phyloP scores from a whole-genome alignment of 2,797 vertebrate genomes.

The Oreochromis grahami region DNA sequence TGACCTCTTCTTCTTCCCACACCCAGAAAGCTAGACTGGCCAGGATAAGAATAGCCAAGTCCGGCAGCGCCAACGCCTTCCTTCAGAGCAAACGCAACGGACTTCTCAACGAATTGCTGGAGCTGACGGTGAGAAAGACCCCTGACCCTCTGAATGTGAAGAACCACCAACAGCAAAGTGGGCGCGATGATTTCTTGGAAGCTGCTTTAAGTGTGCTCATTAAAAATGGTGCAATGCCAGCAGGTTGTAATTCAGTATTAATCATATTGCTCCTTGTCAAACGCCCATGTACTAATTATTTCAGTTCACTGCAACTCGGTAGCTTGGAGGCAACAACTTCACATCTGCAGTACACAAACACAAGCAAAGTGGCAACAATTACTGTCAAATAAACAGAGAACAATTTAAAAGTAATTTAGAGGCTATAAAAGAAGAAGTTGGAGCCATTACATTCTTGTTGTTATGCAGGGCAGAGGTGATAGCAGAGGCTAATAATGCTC shows the following conservation, averaged over 20 bases:
- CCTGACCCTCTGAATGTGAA: neutral
- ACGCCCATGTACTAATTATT: slow-evolving; percentile 30
- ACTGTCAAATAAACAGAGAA: slow-evolving; percentile 38
- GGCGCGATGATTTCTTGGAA: slow-evolving; percentile 2
- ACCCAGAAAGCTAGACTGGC: slow-evolving; percentile 90
- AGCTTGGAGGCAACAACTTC: neutral
- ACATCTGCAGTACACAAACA: neutral
- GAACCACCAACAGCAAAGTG: neutral
- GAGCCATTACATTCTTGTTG: slow-evolving; percentile 21
- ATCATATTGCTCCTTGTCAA: slow-evolving; percentile 27
- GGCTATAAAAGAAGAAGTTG: slow-evolving; percentile 35
- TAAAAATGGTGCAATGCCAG: slow-evolving; percentile 5
- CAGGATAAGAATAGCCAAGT: slow-evolving; percentile 92
- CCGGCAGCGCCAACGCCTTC: slow-evolving; percentile 87
- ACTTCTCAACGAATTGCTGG: slow-evolving; percentile 87
- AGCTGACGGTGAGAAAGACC: slow-evolving; percentile 85
- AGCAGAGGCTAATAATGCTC: slow-evolving; percentile 26
- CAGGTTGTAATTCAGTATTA: slow-evolving; percentile 29
- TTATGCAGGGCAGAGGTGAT: slow-evolving; percentile 17
- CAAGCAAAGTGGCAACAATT: slow-evolving; percentile 25
- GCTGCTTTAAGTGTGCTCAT: slow-evolving; percentile 7
- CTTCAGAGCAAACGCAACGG: slow-evolving; percentile 92
- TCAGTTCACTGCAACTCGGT: slow-evolving; percentile 16
- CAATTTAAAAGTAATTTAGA: slow-evolving; percentile 43
- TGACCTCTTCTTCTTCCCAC: slow-evolving; percentile 57